Evolutionary conservation across 2,113 vertebrate genomes (phyloP).

Genomic region (Machaerirhynchus nigripectus): DNA sequence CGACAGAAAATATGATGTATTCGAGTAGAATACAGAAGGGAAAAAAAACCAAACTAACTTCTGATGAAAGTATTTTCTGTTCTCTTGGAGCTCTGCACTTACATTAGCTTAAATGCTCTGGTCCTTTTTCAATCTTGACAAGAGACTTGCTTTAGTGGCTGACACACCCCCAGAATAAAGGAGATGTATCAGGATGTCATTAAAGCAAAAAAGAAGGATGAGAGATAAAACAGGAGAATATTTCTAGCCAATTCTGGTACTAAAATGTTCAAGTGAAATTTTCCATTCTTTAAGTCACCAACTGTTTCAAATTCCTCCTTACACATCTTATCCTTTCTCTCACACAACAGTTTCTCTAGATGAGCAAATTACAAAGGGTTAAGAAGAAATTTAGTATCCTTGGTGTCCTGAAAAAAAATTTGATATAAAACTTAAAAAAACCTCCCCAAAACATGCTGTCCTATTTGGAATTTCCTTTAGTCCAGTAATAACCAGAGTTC

Average conservation of each 20-base stretch:
- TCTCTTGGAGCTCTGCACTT: neutral
- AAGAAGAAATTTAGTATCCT: neutral
- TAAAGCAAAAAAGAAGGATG: neutral
- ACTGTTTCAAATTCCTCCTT: neutral
- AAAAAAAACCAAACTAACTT: neutral
- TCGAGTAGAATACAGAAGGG: neutral
- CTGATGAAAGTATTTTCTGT: neutral
- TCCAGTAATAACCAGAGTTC: neutral
- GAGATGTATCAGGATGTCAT: neutral
- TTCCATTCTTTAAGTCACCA: neutral
- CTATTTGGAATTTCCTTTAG: neutral
- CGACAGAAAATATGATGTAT: neutral
- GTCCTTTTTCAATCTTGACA: neutral
- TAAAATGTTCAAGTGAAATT: neutral
- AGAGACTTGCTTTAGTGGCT: neutral
- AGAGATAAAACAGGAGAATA: neutral
- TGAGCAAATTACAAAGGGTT: neutral
- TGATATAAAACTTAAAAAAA: neutral
- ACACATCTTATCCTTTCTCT: neutral
- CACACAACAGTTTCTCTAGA: neutral
- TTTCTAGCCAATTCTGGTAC: neutral
- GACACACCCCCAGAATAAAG: neutral
- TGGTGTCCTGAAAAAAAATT: neutral
- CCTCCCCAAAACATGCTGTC: rapidly evolving
- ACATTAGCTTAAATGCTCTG: rapidly evolving